phyloP scores from a whole-genome alignment of 2,113 vertebrate species.

The Hippocampus zosterae region DNA sequence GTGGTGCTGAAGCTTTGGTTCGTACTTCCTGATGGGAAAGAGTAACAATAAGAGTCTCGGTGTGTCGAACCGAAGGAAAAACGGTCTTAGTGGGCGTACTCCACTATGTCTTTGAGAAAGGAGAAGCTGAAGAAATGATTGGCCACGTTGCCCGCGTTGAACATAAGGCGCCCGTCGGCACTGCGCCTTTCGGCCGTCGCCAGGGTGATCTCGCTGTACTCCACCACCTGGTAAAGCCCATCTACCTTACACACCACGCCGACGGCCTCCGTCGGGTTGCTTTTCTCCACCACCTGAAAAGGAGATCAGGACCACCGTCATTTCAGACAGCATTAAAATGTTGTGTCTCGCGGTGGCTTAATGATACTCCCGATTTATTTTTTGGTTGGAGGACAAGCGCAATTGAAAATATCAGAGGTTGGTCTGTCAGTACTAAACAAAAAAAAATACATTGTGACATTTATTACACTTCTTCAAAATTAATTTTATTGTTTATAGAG shows the following conservation, averaged over 20 bases:
- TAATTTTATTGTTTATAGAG: too few relatives aligned
- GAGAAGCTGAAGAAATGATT: slow-evolving; percentile 91
- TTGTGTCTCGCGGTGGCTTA: too few relatives aligned
- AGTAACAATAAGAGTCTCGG: not conserved
- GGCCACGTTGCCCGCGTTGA: slow-evolving; percentile 89
- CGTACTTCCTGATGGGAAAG: slow-evolving; percentile 72
- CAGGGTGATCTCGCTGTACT: slow-evolving; percentile 95
- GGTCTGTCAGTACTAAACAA: too few relatives aligned
- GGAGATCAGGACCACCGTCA: not conserved
- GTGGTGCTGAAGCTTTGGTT: slow-evolving; percentile 89
- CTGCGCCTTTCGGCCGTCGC: slow-evolving; percentile 84
- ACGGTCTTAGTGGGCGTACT: slow-evolving; percentile 69
- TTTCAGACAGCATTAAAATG: too few relatives aligned
- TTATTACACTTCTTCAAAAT: too few relatives aligned
- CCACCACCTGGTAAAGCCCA: slow-evolving; percentile 89
- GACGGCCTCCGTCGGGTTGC: slow-evolving; percentile 90
- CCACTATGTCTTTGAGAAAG: slow-evolving; percentile 86
- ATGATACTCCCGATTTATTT: too few relatives aligned
- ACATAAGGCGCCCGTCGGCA: slow-evolving; percentile 83
- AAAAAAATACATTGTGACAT: too few relatives aligned
- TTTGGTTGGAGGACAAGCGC: too few relatives aligned
- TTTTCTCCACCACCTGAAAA: slow-evolving; percentile 93
- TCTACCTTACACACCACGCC: slow-evolving; percentile 93
- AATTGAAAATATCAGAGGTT: too few relatives aligned
- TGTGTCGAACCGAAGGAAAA: not conserved